Evolutionary conservation across 2,797 vertebrate genomes (phyloP).

Genomic region (Mus caroli): DNA sequence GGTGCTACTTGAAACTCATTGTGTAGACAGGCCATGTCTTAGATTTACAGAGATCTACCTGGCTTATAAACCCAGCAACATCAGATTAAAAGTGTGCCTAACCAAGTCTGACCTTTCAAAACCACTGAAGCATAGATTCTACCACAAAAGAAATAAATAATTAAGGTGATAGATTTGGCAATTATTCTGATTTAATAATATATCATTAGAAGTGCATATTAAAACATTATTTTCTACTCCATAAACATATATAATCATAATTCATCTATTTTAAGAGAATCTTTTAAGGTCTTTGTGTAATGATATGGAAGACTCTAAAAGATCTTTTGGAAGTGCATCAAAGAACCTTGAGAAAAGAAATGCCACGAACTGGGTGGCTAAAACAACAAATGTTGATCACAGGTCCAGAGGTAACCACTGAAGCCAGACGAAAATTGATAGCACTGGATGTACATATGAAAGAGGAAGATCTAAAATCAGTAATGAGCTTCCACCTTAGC

Average conservation of each 20-base stretch:
- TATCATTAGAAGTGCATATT: neutral
- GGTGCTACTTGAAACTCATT: neutral
- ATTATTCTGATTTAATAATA: neutral
- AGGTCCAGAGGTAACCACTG: neutral
- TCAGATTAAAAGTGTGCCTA: neutral
- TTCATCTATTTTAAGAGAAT: neutral
- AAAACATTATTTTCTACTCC: neutral
- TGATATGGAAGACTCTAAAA: neutral
- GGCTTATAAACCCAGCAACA: neutral
- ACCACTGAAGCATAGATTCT: neutral
- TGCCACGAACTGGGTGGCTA: neutral
- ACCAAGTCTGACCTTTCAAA: neutral
- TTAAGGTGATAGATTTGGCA: neutral
- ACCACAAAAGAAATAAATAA: neutral
- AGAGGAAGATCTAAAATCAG: neutral
- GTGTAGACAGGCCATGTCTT: neutral
- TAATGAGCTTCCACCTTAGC: neutral
- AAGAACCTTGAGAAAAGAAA: neutral
- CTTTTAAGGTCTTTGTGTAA: neutral
- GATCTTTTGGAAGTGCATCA: neutral
- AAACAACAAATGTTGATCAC: neutral
- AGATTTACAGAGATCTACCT: neutral
- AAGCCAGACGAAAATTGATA: neutral
- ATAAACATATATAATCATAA: neutral
- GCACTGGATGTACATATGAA: neutral